phyloP scores from a whole-genome alignment of 2,888 invertebrate genomes.

The Drosophila mettleri region DNA sequence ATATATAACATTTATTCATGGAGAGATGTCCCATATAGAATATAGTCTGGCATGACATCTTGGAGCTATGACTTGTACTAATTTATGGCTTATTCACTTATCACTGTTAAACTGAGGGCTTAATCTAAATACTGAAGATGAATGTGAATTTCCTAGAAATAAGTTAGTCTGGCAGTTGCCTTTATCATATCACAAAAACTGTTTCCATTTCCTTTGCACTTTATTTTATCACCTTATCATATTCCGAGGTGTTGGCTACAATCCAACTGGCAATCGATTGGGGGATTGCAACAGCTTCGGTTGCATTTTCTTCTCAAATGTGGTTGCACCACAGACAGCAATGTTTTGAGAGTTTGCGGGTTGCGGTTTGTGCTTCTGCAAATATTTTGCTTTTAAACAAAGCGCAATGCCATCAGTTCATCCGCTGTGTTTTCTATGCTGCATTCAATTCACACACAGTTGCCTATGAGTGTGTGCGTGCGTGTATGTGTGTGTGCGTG shows the following conservation, averaged over 20 bases:
- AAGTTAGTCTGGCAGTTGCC: too few species aligned
- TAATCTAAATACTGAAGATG: not conserved
- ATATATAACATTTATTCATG: not conserved
- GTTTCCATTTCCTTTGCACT: too few species aligned
- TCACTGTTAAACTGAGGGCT: not conserved
- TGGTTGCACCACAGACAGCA: slow-evolving; percentile 10
- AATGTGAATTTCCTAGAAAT: too few species aligned
- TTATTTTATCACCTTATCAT: too few species aligned
- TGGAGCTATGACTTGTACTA: not conserved
- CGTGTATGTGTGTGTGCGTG: slow-evolving; percentile 19
- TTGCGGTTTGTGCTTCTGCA: slow-evolving; percentile 22
- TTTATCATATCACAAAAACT: too few species aligned
- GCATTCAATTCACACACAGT: slow-evolving; percentile 3
- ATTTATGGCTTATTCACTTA: not conserved
- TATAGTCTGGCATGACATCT: not conserved
- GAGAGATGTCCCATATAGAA: not conserved
- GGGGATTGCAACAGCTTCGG: slow-evolving; percentile 20
- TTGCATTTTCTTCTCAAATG: slow-evolving; percentile 17
- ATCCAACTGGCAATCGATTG: slow-evolving; percentile 21
- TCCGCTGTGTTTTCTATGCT: slow-evolving; percentile 16
- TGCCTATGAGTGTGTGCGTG: not conserved
- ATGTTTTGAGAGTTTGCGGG: slow-evolving; percentile 10
- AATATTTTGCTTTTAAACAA: slow-evolving; percentile 46
- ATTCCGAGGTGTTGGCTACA: not conserved
- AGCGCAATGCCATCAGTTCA: slow-evolving; percentile 23